Evolutionary conservation across 1,140 invertebrate species (phyloP).

Genomic region (Eupeodes corollae): DNA sequence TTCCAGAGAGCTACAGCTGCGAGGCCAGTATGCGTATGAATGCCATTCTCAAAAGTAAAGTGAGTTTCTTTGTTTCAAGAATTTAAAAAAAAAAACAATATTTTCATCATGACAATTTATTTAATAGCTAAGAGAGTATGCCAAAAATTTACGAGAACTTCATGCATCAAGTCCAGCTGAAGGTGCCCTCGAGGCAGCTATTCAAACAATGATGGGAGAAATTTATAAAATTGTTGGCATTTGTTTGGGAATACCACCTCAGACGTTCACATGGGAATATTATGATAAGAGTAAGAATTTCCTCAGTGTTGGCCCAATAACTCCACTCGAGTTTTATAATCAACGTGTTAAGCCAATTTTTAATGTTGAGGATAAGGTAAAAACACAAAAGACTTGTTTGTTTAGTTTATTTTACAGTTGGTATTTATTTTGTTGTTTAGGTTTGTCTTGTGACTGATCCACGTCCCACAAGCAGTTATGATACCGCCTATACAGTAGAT

Average conservation of each 20-base stretch:
- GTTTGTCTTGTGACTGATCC: conserved; percentile 79
- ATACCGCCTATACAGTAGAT: conserved; percentile 72
- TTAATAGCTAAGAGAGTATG: conserved; percentile 64
- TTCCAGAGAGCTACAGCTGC: conserved; percentile 69
- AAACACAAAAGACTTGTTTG: neutral
- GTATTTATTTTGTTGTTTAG: conserved; percentile 34
- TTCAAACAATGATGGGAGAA: conserved; percentile 56
- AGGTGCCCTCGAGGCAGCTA: conserved; percentile 42
- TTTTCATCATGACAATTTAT: neutral
- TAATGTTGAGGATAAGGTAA: conserved; percentile 73
- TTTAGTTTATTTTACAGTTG: neutral
- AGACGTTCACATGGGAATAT: conserved; percentile 74
- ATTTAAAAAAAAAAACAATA: neutral
- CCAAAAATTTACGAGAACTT: conserved; percentile 54
- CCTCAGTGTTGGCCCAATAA: conserved; percentile 61
- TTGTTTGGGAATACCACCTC: conserved; percentile 65
- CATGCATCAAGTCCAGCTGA: conserved; percentile 40
- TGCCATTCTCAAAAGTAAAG: conserved; percentile 67
- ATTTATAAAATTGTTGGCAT: conserved; percentile 77
- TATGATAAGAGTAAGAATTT: conserved; percentile 78
- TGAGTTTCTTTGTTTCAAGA: conserved; percentile 26
- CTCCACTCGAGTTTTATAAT: conserved; percentile 70
- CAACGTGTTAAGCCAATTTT: conserved; percentile 65
- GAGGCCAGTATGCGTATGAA: conserved; percentile 64
- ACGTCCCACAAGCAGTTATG: conserved; percentile 60